A percentile compares a stretch with the other conserved stretches of the same genome.
phyloP scores from a whole-genome alignment of 2,888 invertebrate genomes.

The Ornithoptera alexandrae region DNA sequence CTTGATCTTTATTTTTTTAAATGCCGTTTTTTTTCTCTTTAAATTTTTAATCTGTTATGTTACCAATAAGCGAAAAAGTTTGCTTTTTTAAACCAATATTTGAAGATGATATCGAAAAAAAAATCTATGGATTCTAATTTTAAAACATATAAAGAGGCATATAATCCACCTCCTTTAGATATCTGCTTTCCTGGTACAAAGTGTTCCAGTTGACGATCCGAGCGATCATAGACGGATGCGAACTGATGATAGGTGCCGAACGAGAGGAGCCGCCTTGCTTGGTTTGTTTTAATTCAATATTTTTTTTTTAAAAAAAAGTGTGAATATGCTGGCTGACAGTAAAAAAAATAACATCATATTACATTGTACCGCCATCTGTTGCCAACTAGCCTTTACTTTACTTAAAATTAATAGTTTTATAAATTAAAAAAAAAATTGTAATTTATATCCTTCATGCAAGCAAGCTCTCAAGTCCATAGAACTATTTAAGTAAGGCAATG shows the following conservation, averaged over 20 bases:
- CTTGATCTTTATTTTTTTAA: conserved; percentile 62
- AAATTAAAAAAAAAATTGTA: conserved; percentile 2
- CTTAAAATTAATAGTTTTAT: background rate
- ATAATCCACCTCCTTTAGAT: background rate
- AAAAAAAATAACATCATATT: background rate
- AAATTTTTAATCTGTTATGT: background rate
- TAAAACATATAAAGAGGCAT: background rate
- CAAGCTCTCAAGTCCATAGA: conserved; percentile 49
- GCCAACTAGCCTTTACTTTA: conserved; percentile 48
- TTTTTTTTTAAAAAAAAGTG: too few species aligned
- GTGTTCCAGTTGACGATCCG: conserved; percentile 79
- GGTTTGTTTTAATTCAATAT: too few species aligned
- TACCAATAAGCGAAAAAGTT: too few species aligned
- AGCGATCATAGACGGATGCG: conserved; percentile 58
- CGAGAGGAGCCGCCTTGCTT: background rate
- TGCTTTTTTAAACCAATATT: too few species aligned
- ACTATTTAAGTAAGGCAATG: conserved; percentile 71
- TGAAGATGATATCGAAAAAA: background rate
- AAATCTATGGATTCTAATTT: too few species aligned
- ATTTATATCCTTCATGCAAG: conserved; percentile 36
- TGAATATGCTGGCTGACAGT: conserved; percentile 3
- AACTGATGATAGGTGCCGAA: conserved; percentile 27
- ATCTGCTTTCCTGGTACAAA: conserved; percentile 64
- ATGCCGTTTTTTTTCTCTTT: conserved; percentile 31
- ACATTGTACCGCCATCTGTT: conserved; percentile 64